Percentiles rank a stretch among this genome's conserved stretches.
Conservation (phyloP, 23 tunicate genomes). For the Phallusia fumigata region DNA sequence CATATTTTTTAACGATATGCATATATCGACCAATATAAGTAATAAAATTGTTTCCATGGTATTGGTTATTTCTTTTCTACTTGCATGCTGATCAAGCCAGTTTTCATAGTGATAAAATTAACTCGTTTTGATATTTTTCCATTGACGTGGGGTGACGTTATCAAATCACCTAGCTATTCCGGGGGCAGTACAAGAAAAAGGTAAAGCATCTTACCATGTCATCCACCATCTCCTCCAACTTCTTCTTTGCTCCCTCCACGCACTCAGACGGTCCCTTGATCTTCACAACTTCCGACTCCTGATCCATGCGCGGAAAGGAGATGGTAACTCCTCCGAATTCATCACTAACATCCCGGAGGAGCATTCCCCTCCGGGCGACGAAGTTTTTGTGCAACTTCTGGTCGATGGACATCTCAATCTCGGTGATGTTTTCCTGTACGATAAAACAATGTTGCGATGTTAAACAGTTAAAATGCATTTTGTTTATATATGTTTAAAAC, state of each 20-base stretch:
- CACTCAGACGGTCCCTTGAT: conserved; percentile 96
- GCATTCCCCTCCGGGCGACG: conserved; percentile 84
- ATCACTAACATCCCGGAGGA: conserved; percentile 80
- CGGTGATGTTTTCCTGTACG: conserved; percentile 74
- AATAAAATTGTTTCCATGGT: too few relatives aligned
- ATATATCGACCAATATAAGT: too few relatives aligned
- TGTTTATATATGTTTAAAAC: too few relatives aligned
- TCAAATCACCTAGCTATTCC: too few relatives aligned
- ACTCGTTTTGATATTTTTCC: too few relatives aligned
- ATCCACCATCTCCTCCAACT: conserved; percentile 80
- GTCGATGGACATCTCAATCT: conserved; percentile 77
- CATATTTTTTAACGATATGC: too few relatives aligned
- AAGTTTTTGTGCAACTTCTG: conserved; percentile 87
- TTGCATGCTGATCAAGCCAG: too few relatives aligned
- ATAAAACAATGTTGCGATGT: neutral
- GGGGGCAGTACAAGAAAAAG: neutral
- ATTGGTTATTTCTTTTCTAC: too few relatives aligned
- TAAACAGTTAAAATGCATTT: too few relatives aligned
- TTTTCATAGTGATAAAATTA: too few relatives aligned
- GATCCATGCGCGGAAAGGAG: conserved; percentile 92
- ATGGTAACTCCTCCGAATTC: conserved; percentile 95
- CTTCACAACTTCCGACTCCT: conserved; percentile 71
- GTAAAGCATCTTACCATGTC: conserved; percentile 60
- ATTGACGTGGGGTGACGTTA: too few relatives aligned
- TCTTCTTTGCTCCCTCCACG: conserved; percentile 79